These are phyloP conservation scores for Ploceus nigricollis DNA, from an alignment of 2,113 vertebrate species.

Conservation along the genomic window DNA sequence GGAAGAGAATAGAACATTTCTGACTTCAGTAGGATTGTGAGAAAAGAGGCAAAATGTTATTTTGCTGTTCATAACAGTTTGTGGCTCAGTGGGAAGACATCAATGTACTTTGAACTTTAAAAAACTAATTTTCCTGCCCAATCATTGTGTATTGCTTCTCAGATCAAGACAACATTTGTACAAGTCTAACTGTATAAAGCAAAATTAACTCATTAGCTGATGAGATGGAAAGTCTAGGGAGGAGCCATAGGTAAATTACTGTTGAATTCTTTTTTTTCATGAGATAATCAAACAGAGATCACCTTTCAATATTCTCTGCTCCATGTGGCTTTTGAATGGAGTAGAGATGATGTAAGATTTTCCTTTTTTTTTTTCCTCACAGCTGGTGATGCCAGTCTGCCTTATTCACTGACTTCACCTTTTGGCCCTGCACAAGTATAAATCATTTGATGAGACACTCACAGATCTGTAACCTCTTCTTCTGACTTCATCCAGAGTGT, in stretches of 20 bases:
- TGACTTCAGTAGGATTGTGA: neutral
- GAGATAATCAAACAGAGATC: neutral
- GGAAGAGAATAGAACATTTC: neutral
- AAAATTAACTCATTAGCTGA: neutral
- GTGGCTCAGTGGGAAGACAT: neutral
- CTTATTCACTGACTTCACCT: neutral
- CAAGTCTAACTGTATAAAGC: neutral
- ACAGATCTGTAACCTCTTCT: neutral
- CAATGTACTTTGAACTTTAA: neutral
- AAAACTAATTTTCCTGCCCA: neutral
- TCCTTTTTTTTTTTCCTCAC: neutral
- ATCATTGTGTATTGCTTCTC: neutral
- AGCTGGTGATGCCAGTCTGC: neutral
- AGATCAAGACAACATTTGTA: neutral
- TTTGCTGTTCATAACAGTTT: neutral
- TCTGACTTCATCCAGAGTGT: fast-evolving
- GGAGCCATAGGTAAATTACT: neutral
- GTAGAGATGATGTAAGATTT: neutral
- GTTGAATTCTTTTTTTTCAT: neutral
- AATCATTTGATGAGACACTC: neutral
- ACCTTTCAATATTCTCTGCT: neutral
- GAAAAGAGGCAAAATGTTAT: neutral
- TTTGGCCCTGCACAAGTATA: neutral
- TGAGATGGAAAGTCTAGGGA: neutral
- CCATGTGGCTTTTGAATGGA: neutral